Base-by-base conservation (phyloP, 2,113 vertebrate species). In the Melanocharis versteri region DNA sequence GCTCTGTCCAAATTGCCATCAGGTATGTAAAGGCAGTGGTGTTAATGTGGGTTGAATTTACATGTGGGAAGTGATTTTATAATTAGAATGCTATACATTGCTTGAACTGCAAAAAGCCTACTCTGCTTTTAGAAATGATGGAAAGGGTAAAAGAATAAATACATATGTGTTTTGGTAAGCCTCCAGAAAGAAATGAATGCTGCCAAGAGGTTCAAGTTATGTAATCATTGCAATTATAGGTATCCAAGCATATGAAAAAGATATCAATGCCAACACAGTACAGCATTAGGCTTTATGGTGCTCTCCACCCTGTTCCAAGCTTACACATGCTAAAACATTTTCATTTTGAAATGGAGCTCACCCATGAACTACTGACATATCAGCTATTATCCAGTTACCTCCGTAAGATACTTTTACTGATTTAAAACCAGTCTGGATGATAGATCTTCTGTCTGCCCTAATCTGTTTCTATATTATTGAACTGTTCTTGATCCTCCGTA, bases 1-100 rank as follows among this genome's bases (percentile, higher is more conserved):
- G 33, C 64, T 94, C 42, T 44, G 76, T 87, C 91, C 40, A 96
- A 92, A 95, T 86, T 95, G 91, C 65, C 56, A 95, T 89, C 53
- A 89, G 35, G 85, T 93, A 87, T n/a, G 27, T 82, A 65, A 10
- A 85, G 62, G 54, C 45, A 68, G 58, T 91, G 30, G 26, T 71
- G 71, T 68, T 82, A 42, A 56, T 73, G 73, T 40, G 90, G 39
- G 60, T 2, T 91, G 70, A 86, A 96, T 95, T 97, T 84, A 92
- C n/a, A 87, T 42, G 57, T 9, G 7, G 47, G 54, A 87, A 47
- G 23, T 48, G 78, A 85, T 57, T 81, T 44, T 81, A 33, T 51
- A 96, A 87, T 77, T 82, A 56, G 60, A 95, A 88, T 87, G 83
- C 18, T 79, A 86, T 44, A 68, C 35, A 31, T 26, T 84, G 15